A percentile compares a stretch with the other conserved stretches of the same genome.
phyloP scores from a whole-genome alignment of 2,797 vertebrate genomes.

The Epinephelus coioides region DNA sequence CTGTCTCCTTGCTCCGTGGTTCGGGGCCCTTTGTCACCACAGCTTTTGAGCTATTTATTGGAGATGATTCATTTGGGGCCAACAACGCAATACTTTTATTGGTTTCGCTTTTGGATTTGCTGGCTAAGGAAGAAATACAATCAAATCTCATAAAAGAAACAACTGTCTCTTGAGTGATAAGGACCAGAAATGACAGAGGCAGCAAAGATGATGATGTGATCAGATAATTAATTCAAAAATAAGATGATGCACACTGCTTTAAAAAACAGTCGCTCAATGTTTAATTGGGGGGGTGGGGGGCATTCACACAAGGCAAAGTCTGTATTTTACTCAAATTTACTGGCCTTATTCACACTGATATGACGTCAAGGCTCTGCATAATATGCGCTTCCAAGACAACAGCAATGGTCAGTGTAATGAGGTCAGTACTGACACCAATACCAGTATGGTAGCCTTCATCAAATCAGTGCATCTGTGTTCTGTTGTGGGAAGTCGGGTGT shows the following conservation, averaged over 20 bases:
- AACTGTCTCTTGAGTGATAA: conserved; percentile 10
- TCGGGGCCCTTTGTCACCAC: conserved; percentile 57
- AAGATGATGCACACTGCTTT: conserved; percentile 2
- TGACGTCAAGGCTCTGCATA: too few relatives aligned
- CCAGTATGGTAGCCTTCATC: too few relatives aligned
- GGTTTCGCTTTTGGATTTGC: conserved; percentile 41
- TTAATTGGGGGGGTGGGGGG: too few relatives aligned
- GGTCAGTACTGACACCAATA: too few relatives aligned
- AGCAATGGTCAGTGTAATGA: too few relatives aligned
- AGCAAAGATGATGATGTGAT: conserved; percentile 20
- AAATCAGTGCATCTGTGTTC: too few relatives aligned
- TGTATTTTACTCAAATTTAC: too few relatives aligned
- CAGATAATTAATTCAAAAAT: conserved; percentile 9
- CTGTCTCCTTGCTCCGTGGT: conserved; percentile 41
- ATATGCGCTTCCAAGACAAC: too few relatives aligned
- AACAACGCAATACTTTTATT: conserved; percentile 30
- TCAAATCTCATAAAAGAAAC: conserved; percentile 41
- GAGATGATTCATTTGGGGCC: conserved; percentile 55
- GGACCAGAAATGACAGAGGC: conserved; percentile 3
- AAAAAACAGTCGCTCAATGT: neutral
- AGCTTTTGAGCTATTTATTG: conserved; percentile 59
- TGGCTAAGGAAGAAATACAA: conserved; percentile 40
- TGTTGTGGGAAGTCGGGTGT: too few relatives aligned
- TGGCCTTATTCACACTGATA: too few relatives aligned
- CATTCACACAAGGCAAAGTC: too few relatives aligned